These are phyloP conservation scores for Noctilio leporinus DNA, from an alignment of 2,113 vertebrate species.

Conservation along the genomic window DNA sequence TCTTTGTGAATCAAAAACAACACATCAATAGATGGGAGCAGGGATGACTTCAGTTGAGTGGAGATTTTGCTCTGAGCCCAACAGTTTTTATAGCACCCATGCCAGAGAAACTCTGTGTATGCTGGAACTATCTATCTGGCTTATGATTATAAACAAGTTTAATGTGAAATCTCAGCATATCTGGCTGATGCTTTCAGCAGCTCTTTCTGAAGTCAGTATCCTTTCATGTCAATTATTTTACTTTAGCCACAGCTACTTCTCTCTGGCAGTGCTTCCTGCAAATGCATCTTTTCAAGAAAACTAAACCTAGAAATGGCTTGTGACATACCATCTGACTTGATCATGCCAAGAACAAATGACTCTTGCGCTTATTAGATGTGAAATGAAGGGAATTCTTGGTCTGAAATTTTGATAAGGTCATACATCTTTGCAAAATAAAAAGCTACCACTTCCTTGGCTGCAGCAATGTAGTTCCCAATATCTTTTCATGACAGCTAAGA, in stretches of 20 bases:
- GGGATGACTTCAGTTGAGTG: neutral
- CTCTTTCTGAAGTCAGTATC: neutral
- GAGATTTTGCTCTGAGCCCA: neutral
- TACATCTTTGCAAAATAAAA: neutral
- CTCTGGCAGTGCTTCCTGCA: neutral
- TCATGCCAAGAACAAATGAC: neutral
- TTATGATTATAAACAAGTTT: neutral
- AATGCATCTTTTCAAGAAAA: neutral
- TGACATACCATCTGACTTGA: neutral
- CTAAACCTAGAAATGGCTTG: neutral
- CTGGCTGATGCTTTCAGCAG: neutral
- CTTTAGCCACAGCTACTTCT: neutral
- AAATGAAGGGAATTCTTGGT: neutral
- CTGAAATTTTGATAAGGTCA: conserved; percentile 4
- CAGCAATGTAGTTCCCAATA: neutral
- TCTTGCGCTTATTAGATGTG: neutral
- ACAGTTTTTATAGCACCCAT: neutral
- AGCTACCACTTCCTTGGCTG: neutral
- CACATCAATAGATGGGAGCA: neutral
- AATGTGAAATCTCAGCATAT: neutral
- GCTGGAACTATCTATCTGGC: neutral
- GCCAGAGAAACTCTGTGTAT: neutral
- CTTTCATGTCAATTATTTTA: neutral
- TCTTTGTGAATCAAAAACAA: neutral
- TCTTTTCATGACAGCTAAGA: neutral